These are phyloP conservation scores for Spheniscus humboldti DNA, from an alignment of 2,797 vertebrate species.

Conservation along the genomic window DNA sequence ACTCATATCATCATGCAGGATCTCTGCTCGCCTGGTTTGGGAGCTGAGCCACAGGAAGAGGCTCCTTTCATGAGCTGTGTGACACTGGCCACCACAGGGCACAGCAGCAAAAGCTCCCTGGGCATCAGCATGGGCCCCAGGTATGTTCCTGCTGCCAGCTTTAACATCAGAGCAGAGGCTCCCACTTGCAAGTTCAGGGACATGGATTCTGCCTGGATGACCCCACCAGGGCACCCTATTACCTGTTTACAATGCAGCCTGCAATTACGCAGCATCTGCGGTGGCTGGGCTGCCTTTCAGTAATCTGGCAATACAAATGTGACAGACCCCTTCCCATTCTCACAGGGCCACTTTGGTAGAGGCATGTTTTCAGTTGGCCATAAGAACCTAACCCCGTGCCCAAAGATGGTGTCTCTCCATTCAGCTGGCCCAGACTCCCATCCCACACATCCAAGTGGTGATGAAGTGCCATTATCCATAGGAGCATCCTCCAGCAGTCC, in stretches of 20 bases:
- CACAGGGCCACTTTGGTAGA: neutral
- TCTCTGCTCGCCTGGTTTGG: neutral
- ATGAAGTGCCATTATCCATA: neutral
- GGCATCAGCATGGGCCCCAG: no score
- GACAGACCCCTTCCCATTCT: neutral
- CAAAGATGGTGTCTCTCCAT: neutral
- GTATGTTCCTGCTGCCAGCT: neutral
- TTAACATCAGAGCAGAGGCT: neutral
- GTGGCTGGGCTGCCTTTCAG: neutral
- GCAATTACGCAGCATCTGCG: neutral
- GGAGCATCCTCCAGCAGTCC: neutral
- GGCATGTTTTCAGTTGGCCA: accelerated
- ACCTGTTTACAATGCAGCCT: neutral
- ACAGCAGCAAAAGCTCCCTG: neutral
- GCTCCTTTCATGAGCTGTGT: neutral
- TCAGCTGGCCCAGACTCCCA: neutral
- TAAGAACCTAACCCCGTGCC: neutral
- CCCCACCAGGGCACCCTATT: neutral
- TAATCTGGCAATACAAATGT: neutral
- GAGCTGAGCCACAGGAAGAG: neutral
- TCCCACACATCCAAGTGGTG: neutral
- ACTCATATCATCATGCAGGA: neutral
- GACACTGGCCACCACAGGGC: neutral
- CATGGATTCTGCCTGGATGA: neutral
- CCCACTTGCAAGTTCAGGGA: neutral